Conservation (phyloP, 2,888 invertebrate genomes). For the Lordiphosa fenestrarum region DNA sequence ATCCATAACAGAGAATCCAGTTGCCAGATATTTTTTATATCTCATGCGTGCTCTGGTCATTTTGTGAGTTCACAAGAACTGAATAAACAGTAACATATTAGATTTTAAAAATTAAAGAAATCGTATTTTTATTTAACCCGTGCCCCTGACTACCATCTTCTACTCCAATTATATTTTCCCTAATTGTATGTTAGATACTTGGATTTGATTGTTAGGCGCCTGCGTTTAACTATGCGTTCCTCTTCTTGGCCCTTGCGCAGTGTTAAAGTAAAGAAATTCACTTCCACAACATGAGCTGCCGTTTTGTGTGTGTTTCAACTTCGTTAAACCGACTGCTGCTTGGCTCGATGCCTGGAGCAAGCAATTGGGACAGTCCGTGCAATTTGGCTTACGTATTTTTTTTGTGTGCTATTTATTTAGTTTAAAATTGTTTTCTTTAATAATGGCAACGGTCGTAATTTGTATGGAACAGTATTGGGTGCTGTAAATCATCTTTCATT, state of each 20-base stretch:
- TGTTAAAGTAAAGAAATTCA: constrained; percentile 54
- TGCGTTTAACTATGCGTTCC: constrained; percentile 31
- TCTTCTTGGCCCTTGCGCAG: constrained; percentile 22
- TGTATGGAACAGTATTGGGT: too few species aligned
- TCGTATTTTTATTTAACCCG: not conserved
- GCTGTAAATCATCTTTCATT: constrained; percentile 44
- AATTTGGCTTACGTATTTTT: constrained; percentile 1
- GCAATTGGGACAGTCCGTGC: constrained; percentile 11
- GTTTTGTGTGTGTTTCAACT: constrained; percentile 51
- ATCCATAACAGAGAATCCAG: too few species aligned
- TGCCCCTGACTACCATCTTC: not conserved
- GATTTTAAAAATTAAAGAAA: too few species aligned
- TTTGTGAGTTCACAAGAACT: too few species aligned
- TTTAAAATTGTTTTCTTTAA: constrained; percentile 36
- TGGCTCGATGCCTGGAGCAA: not conserved
- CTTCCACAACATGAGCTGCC: constrained; percentile 63
- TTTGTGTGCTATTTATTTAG: too few species aligned
- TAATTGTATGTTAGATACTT: constrained; percentile 54
- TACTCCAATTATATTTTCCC: constrained; percentile 1
- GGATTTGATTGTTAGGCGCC: constrained; percentile 52
- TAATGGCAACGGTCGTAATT: constrained; percentile 42
- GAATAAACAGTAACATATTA: constrained; percentile 5
- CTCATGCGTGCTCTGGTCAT: too few species aligned
- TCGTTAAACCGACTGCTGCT: constrained; percentile 29
- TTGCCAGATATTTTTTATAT: too few species aligned